These are phyloP conservation scores for Drosophila aldrichi DNA, from an alignment of 2,888 invertebrate genomes.

Conservation along the genomic window DNA sequence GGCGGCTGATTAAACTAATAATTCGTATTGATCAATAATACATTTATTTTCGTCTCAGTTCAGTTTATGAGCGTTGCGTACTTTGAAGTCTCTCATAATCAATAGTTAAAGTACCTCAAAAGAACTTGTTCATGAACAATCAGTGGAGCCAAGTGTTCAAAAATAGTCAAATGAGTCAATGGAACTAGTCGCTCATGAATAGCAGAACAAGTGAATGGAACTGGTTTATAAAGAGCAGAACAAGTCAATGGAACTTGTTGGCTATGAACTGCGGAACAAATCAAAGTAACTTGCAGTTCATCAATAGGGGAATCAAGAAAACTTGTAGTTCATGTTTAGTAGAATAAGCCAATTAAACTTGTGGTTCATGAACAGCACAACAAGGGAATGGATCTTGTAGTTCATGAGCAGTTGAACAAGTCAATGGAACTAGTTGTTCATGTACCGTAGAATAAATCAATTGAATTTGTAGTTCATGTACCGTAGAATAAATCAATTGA, in stretches of 20 bases:
- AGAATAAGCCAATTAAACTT: neutral
- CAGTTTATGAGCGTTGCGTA: neutral
- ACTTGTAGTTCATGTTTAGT: neutral
- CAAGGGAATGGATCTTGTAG: neutral
- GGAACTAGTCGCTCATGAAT: no score
- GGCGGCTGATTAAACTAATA: neutral
- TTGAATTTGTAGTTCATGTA: neutral
- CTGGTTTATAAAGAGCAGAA: neutral
- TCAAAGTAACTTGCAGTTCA: no score
- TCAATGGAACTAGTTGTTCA: neutral
- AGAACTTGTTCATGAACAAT: neutral
- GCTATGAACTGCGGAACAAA: no score
- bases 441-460: neutral
- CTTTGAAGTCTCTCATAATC: neutral
- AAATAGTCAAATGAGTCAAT: no score
- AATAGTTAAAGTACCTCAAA: neutral
- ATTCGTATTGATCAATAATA: constrained; percentile 2
- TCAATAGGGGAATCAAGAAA: neutral
- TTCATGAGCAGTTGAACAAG: neutral
- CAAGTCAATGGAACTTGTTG: neutral
- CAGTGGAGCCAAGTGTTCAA: no score
- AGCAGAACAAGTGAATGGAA: no score
- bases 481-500: neutral
- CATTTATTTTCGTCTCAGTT: neutral
- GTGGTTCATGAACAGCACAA: neutral